Evolutionary conservation across 2,113 vertebrate species (phyloP).

Genomic region (Elaphurus davidianus): DNA sequence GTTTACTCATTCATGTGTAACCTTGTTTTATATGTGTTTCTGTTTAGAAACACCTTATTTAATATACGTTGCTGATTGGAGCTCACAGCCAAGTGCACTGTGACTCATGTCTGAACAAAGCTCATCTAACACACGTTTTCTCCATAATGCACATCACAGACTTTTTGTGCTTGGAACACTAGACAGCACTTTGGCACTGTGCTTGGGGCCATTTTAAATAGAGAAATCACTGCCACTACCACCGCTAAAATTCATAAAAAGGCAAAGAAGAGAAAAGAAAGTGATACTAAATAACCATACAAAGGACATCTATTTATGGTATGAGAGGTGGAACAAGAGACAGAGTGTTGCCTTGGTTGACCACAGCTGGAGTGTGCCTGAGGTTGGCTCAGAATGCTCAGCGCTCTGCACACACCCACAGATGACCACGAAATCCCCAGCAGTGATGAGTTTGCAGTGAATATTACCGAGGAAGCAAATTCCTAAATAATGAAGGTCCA

Average conservation of each 20-base stretch:
- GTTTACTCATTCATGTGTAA: neutral
- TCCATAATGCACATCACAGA: neutral
- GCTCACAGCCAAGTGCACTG: neutral
- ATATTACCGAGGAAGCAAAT: neutral
- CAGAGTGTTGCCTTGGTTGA: rapidly evolving
- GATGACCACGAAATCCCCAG: rapidly evolving
- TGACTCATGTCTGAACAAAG: neutral
- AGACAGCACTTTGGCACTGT: neutral
- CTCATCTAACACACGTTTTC: neutral
- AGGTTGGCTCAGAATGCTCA: neutral
- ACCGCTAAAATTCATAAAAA: neutral
- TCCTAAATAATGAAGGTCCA: neutral
- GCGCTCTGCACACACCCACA: neutral
- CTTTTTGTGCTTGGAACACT: neutral
- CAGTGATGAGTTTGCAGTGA: neutral
- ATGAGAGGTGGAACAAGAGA: neutral
- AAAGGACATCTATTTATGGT: neutral
- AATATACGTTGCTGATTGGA: neutral
- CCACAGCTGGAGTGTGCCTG: neutral
- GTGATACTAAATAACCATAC: neutral
- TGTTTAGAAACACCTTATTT: neutral
- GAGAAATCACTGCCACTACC: neutral
- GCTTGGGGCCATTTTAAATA: neutral
- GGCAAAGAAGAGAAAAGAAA: neutral
- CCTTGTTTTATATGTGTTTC: neutral